Evolutionary conservation across 2,888 invertebrate species (phyloP).

Genomic region (Erebia aethiops): DNA sequence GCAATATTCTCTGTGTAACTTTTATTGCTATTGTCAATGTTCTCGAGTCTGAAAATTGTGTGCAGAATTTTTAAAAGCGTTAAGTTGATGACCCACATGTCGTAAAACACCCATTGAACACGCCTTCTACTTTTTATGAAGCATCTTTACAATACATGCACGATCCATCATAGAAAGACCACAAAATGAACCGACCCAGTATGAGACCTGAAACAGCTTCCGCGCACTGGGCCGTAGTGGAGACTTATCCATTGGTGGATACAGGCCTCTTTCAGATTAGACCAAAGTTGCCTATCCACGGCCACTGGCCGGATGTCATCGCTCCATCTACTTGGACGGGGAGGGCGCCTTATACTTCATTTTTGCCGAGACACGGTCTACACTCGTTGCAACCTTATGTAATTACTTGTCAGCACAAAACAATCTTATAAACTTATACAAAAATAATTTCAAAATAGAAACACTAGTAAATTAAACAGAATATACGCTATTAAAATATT

Average conservation of each 20-base stretch:
- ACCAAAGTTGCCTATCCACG: no score
- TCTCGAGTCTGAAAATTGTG: slow-evolving; percentile 18
- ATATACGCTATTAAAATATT: no score
- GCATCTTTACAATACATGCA: slow-evolving; percentile 9
- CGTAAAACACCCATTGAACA: slow-evolving; percentile 29
- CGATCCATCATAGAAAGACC: slow-evolving; percentile 15
- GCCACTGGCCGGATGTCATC: no score
- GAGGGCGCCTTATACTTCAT: no score
- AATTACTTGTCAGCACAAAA: no score
- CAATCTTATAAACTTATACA: no score
- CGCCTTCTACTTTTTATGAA: slow-evolving; percentile 16
- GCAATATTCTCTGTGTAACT: background rate
- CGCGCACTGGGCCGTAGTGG: background rate
- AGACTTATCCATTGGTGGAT: background rate
- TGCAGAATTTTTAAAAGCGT: slow-evolving; percentile 14
- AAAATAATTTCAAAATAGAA: no score
- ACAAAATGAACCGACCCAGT: slow-evolving; percentile 13
- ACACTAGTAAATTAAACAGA: no score
- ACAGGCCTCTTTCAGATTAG: background rate
- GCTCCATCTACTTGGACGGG: no score
- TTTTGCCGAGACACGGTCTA: no score
- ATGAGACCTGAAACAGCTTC: background rate
- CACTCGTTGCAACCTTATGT: no score
- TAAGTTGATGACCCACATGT: slow-evolving; percentile 18
- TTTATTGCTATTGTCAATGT: background rate